Evolutionary conservation across 2,888 invertebrate genomes (phyloP), one percentile per base, ranked within the genome.

Genomic region (Osmoderma eremita): DNA sequence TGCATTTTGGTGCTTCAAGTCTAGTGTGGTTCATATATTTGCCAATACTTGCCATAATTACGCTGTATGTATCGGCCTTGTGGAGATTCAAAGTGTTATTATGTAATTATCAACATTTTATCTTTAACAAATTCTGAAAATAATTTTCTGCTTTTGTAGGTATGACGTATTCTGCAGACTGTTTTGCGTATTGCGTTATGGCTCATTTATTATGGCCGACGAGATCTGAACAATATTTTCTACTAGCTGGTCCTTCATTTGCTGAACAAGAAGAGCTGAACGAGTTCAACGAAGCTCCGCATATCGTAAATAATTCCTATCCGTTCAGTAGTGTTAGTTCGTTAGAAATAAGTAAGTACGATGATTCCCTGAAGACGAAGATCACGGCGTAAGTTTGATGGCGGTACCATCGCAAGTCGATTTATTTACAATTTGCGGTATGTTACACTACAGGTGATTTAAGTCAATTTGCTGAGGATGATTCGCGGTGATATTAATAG

Each of bases 11-110:
- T 63, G 98, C 98, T 12, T 97, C 97, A 13, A 96, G 97, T 78
- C 86, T 98, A 41, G 98, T 98, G 10, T 98, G 98, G 98, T 97
- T 98, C 80, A 95, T 97, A 74, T 98, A 98, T 82, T 86, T 98
- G 78, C 97, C 98, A 10, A 92, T 97, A 68, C 91, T 98, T 72
- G 97, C 97, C 64, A 87, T 98, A 63, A 92, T 98, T 74, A 95
- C 96, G 10, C 86, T 96, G 63, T 94, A 96, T 84, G 92, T 98
- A 63, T 95, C 95, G 69, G 92, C 97, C 49, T 85, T 98, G 76
- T 98, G 97, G 97, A 89, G 97, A 83, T 95, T 93, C 82, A 98
- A 98, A 84, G 88, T 98, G 77, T 84, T 98, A 67, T 86, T 97
- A 77, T 94, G 95, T 94, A 81, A 87, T 39, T 48, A 15, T 48